Base-by-base conservation (phyloP, 2,888 invertebrate species). In the Emmelina monodactyla region DNA sequence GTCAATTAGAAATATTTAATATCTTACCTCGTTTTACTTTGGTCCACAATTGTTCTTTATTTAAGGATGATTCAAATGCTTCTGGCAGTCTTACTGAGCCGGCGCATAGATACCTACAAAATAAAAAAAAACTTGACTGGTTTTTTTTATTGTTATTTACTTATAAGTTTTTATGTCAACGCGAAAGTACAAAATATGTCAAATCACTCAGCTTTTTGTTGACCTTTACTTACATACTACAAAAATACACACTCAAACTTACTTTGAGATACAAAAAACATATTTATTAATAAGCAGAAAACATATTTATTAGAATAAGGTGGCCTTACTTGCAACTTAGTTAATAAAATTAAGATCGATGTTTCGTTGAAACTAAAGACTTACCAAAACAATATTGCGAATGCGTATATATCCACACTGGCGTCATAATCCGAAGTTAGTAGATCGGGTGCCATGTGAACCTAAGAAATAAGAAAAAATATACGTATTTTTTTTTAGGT, bases 361-460 rank as follows among this genome's bases (percentile, higher is more conserved):
- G n/a, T n/a, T n/a, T n/a, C n/a, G n/a, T n/a, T n/a, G n/a, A n/a
- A n/a, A 14, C 19, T 19, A 28, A 9, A 16, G 1, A 37, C 57
- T 55, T 14, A 78, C 94, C 94, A 94, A 67, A 94, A 92, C 28
- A 94, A 71, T 39, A 94, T 89, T 3, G 93, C 94, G 59, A 94
- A 94, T 1, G 94, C 94, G 57, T 94, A 94, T 0, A 94, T 89
- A 54, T 94, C 94, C 6, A 94, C 93, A 40, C 87, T 86, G 41
- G 87, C 88, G 57, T 92, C 90, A 53, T 94, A 94, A 41, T 85
- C 85, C 0, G 92, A 91, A 10, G 85, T 85, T 39, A 93, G 82
- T 33, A 94, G 78, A 62, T 94, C 94, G 0, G 94, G 94, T 9
- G 94, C 93, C 94, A 94, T 94, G 64, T 94, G 94, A 38, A 92